phyloP scores from a whole-genome alignment of 2,113 vertebrate genomes.

The Sceloporus tristichus region DNA sequence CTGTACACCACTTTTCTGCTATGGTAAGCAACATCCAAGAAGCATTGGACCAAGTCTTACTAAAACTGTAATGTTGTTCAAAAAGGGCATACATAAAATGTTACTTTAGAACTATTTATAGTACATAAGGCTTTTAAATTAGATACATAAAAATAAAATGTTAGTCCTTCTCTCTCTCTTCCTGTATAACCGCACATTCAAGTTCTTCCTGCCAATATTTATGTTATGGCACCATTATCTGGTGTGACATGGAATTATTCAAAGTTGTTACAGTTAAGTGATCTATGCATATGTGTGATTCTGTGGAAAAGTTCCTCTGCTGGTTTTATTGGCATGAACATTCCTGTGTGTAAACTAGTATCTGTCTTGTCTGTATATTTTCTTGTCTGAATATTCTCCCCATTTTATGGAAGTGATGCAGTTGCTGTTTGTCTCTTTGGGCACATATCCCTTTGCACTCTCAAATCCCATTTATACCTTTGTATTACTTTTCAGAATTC shows the following conservation, averaged over 20 bases:
- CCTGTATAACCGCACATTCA: not conserved
- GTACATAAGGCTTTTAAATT: conserved; percentile 5
- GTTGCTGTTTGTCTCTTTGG: too few species aligned
- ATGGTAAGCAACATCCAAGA: conserved; percentile 21
- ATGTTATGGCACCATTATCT: not conserved
- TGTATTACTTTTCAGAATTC: too few species aligned
- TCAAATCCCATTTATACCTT: too few species aligned
- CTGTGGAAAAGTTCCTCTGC: too few species aligned
- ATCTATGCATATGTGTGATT: too few species aligned
- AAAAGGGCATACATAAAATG: not conserved
- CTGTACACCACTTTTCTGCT: not conserved
- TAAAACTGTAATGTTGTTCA: conserved; percentile 19
- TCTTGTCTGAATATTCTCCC: too few species aligned
- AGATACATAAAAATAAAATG: conserved; percentile 10
- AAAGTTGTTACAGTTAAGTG: not conserved
- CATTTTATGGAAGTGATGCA: too few species aligned
- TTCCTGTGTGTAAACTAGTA: too few species aligned
- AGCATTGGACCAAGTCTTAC: conserved; percentile 20
- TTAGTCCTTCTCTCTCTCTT: not conserved
- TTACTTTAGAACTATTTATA: conserved; percentile 19
- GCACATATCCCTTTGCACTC: too few species aligned
- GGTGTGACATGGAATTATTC: not conserved
- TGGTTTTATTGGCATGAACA: too few species aligned
- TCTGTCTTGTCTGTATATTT: too few species aligned
- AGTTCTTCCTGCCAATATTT: not conserved